phyloP scores from a whole-genome alignment of 2,797 vertebrate genomes.

The Synanceia verrucosa region DNA sequence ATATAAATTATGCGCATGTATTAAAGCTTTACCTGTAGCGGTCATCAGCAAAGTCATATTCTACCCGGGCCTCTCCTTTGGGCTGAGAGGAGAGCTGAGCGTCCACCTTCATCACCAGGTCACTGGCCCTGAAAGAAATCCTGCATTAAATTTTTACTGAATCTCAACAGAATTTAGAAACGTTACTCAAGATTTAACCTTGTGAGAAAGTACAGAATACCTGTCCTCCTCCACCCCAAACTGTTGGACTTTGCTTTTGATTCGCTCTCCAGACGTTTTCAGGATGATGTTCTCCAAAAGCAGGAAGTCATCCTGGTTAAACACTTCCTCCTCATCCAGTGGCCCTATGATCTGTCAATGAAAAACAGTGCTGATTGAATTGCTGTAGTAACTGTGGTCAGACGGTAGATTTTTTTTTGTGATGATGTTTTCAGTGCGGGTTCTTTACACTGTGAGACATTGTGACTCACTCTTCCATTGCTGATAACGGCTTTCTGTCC shows the following conservation, averaged over 20 bases:
- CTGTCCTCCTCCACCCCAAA: constrained; percentile 94
- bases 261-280: constrained; percentile 96
- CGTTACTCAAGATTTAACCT: neutral
- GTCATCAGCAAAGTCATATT: constrained; percentile 92
- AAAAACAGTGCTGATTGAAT: neutral
- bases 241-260: constrained; percentile 92
- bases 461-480: constrained; percentile 93
- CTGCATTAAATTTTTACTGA: neutral
- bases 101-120: constrained; percentile 98
- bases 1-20: neutral
- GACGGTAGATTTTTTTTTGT: neutral
- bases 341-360: constrained; percentile 92
- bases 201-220: constrained; percentile 71
- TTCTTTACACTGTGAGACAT: neutral
- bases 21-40: constrained; percentile 87
- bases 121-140: constrained; percentile 86
- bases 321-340: constrained; percentile 90
- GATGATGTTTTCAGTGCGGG: neutral
- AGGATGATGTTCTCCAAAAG: constrained; percentile 95
- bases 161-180: neutral
- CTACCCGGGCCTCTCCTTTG: constrained; percentile 93
- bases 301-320: constrained; percentile 98
- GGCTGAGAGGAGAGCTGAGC: constrained; percentile 95
- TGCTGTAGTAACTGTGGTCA: neutral
- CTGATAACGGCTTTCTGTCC: constrained; percentile 95